Conservation (phyloP, 2,113 vertebrate species). For the Podarcis muralis region DNA sequence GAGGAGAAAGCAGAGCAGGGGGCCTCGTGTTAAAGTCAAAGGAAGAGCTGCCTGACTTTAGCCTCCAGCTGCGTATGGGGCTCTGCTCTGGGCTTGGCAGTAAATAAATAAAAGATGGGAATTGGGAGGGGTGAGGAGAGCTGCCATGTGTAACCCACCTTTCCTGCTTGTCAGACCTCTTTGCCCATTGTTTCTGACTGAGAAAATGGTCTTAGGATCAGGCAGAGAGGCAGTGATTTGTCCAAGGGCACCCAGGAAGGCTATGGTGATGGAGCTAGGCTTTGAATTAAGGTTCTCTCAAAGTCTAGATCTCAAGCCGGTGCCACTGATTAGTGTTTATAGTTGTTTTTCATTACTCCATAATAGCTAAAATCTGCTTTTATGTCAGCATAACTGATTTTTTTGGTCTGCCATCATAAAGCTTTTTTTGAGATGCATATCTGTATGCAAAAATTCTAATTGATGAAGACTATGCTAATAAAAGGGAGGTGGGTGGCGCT, state of each 20-base stretch:
- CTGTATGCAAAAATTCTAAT: background rate
- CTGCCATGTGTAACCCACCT: no score
- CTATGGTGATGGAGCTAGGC: background rate
- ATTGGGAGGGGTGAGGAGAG: background rate
- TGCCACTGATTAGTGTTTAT: background rate
- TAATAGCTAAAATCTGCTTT: background rate
- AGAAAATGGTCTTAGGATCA: background rate
- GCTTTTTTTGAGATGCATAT: background rate
- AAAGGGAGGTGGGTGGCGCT: no score
- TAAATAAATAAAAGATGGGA: conserved; percentile 2
- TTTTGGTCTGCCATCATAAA: no score
- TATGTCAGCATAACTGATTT: background rate
- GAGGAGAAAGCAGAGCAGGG: background rate
- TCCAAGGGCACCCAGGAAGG: background rate
- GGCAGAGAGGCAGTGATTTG: background rate
- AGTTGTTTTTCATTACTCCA: no score
- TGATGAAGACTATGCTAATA: background rate
- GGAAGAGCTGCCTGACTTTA: background rate
- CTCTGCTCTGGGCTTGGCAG: background rate
- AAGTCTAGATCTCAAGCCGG: background rate
- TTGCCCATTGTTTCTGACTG: background rate
- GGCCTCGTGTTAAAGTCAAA: background rate
- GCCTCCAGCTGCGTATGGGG: background rate
- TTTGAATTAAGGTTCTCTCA: background rate
- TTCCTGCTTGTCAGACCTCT: background rate